A percentile compares a stretch with the other conserved stretches of the same genome.
Evolutionary conservation across 2,888 invertebrate species (phyloP).

Genomic region (Melolontha melolontha): DNA sequence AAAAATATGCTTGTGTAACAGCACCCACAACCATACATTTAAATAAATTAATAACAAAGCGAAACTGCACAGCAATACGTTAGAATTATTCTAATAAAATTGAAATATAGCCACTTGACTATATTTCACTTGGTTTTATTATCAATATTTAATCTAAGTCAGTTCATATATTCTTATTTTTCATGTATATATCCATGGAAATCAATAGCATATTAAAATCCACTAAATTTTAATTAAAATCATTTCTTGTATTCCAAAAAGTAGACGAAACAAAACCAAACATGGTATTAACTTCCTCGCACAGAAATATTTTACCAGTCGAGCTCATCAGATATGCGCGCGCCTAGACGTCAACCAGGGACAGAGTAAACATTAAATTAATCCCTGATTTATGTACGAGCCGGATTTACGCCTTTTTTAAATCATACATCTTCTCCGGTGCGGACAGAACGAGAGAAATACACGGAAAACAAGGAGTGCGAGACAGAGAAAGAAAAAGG

Average conservation of each 20-base stretch:
- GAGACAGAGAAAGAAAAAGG: neutral
- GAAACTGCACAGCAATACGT: too few relatives aligned
- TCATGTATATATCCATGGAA: too few relatives aligned
- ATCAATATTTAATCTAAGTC: too few relatives aligned
- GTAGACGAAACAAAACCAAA: conserved; percentile 15
- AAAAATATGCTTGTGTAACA: too few relatives aligned
- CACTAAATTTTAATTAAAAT: conserved; percentile 1
- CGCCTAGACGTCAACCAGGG: conserved; percentile 20
- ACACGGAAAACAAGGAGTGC: neutral
- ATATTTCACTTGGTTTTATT: too few relatives aligned
- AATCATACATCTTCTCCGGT: conserved; percentile 32
- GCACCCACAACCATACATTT: too few relatives aligned
- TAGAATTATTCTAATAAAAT: too few relatives aligned
- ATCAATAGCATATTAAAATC: neutral
- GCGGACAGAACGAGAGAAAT: conserved; percentile 19
- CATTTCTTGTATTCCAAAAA: neutral
- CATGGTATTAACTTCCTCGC: conserved; percentile 27
- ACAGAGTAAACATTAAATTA: conserved; percentile 39
- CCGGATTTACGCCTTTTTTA: conserved; percentile 36
- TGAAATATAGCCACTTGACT: too few relatives aligned
- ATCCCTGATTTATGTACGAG: conserved; percentile 35
- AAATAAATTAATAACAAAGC: too few relatives aligned
- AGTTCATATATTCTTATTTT: too few relatives aligned
- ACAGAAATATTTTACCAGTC: conserved; percentile 20
- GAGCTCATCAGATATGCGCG: conserved; percentile 35